phyloP scores from a whole-genome alignment of 2,113 vertebrate genomes.

The Tragelaphus buxtoni region DNA sequence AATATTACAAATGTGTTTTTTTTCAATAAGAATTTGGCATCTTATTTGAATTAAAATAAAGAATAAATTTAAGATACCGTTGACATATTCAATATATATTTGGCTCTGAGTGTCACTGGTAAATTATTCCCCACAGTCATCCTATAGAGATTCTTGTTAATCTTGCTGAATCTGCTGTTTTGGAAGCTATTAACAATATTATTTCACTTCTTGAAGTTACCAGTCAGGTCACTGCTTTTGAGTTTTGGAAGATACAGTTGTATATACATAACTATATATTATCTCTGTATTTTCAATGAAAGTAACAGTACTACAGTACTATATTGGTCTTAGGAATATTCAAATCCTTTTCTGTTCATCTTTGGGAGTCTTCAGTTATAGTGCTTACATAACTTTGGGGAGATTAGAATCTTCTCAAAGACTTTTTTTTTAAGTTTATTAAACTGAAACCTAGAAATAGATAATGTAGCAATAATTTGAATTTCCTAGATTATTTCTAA shows the following conservation, averaged over 20 bases:
- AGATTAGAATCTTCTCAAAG: background rate
- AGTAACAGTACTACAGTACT: background rate
- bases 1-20: slow-evolving; percentile 73
- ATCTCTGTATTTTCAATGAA: background rate
- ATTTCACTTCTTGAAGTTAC: background rate
- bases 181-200: background rate
- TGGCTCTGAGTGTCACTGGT: background rate
- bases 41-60: slow-evolving; percentile 45
- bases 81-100: background rate
- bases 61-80: background rate
- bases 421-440: background rate
- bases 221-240: background rate
- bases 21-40: slow-evolving; percentile 69
- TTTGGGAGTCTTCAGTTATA: background rate
- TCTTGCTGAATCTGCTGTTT: background rate
- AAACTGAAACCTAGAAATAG: background rate
- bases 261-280: background rate
- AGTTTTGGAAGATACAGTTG: background rate
- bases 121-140: background rate
- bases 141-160: background rate
- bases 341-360: background rate
- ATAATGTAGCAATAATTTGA: background rate
- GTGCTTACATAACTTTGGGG: background rate
- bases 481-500: background rate
- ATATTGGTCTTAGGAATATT: background rate